These are phyloP conservation scores for Epinephelus malabaricus DNA, from an alignment of 2,797 vertebrate genomes.

Conservation along the genomic window DNA sequence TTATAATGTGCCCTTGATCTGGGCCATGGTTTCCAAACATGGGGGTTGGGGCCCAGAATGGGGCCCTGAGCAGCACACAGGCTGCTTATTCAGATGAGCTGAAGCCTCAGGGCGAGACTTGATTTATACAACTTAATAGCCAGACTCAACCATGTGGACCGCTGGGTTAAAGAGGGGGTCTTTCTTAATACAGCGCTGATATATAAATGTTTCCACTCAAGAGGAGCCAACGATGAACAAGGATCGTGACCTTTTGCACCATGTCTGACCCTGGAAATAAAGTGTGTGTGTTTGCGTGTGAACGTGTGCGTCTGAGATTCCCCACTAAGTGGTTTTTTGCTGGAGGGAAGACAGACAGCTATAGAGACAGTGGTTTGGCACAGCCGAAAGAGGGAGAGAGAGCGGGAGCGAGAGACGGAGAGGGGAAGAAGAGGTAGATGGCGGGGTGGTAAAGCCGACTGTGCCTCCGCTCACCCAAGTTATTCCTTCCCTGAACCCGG, in stretches of 20 bases:
- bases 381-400: conserved; percentile 42
- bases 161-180: conserved; percentile 6
- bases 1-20: conserved; percentile 51
- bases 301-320: conserved; percentile 66
- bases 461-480: conserved; percentile 66
- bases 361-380: conserved; percentile 92
- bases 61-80: conserved; percentile 4
- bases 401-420: conserved; percentile 29
- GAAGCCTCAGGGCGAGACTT: conserved; percentile 7
- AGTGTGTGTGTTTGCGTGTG: conserved; percentile 43
- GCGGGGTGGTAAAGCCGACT: conserved; percentile 65
- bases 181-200: conserved; percentile 9
- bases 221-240: conserved; percentile 31
- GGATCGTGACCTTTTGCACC: conserved; percentile 67
- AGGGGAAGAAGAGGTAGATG: conserved; percentile 57
- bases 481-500: conserved; percentile 55
- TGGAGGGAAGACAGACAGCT: conserved; percentile 86
- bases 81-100: conserved; percentile 29
- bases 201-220: conserved; percentile 46
- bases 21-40: conserved; percentile 36
- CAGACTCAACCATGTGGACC: conserved; percentile 26
- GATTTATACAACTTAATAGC: conserved; percentile 24
- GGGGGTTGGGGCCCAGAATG: conserved; percentile 17
- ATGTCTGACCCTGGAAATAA: conserved; percentile 62
- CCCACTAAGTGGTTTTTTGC: conserved; percentile 79